Evolutionary conservation across 1,140 invertebrate species (phyloP), one percentile per base, ranked within the genome.

Genomic region (Calliopsis andreniformis): DNA sequence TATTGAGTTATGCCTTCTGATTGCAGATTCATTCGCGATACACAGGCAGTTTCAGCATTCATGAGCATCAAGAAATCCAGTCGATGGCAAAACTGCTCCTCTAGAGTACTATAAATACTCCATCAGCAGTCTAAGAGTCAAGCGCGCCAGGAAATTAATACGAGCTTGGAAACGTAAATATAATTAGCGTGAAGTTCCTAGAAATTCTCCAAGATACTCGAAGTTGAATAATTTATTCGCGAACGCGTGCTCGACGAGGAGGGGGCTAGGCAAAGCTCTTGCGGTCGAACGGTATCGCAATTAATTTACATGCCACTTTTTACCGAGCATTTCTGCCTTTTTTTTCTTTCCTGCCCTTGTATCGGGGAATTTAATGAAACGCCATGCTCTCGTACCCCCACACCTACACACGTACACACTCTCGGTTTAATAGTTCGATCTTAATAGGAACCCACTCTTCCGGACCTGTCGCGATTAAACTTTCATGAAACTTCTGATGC

Each of bases 401-500:
- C 10, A 8, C 20, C 5, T 1, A 7, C 18, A n/a, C n/a, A n/a
- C n/a, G n/a, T n/a, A n/a, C n/a, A n/a, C n/a, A n/a, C n/a, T n/a
- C n/a, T 23, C 49, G 35, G 49, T 23, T 32, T 55, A 67, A 47
- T 59, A 32, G 30, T 56, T 55, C 30, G 42, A 80, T 67, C 61
- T 80, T 73, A 42, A 45, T 18, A 62, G 23, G 23, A 4, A 23
- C 18, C 25, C 14, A 18, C 28, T 20, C 18, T 14, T 20, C 30
- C 12, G 8, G 20, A 12, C 30, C 42, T 43, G 35, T 43, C 55
- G 61, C 79, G 79, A 80, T 81, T 68, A 81, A 81, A 81, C 70
- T 81, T 80, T 42, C 30, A 56, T 32, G 35, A 81, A 81, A 81
- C 47, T 81, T 81, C 47, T 47, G 79, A 68, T 35, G 62, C 7